Evolutionary conservation across 2,113 vertebrate genomes (phyloP).

Genomic region (Oryzias curvinotus): DNA sequence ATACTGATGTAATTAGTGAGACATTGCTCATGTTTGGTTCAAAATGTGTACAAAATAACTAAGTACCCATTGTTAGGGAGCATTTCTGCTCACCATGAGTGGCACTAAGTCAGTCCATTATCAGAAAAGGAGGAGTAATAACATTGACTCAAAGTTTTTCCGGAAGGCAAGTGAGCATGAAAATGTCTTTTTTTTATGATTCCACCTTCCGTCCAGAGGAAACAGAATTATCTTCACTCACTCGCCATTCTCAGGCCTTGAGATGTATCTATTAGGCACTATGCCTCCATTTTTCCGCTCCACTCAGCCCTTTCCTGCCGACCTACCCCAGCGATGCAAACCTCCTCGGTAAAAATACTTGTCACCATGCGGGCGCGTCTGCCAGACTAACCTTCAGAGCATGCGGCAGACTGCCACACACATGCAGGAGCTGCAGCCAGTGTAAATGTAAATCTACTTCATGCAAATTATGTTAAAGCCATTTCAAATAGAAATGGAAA

Average conservation of each 20-base stretch:
- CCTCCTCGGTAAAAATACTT: slow-evolving; percentile 56
- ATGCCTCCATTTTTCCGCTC: slow-evolving; percentile 62
- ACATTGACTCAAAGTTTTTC: too few relatives aligned
- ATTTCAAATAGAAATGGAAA: too few relatives aligned
- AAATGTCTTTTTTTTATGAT: slow-evolving; percentile 43
- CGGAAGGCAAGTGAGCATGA: slow-evolving; percentile 7
- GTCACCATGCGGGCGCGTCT: slow-evolving; percentile 39
- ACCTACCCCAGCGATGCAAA: slow-evolving; percentile 69
- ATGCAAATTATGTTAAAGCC: too few relatives aligned
- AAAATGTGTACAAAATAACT: too few relatives aligned
- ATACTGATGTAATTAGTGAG: too few relatives aligned
- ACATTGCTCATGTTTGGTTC: too few relatives aligned
- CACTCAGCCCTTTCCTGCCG: slow-evolving; percentile 67
- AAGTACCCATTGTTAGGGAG: too few relatives aligned
- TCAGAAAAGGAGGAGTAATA: neutral
- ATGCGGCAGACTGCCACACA: slow-evolving; percentile 44
- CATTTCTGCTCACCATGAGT: too few relatives aligned
- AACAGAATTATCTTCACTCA: slow-evolving; percentile 58
- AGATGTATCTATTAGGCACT: slow-evolving; percentile 59
- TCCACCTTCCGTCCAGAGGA: slow-evolving; percentile 54
- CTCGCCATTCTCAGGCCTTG: slow-evolving; percentile 38
- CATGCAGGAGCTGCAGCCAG: neutral
- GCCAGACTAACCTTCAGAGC: slow-evolving; percentile 53
- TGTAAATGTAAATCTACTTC: too few relatives aligned
- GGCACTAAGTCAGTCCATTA: neutral